Percentiles rank a stretch among this genome's conserved stretches.
phyloP scores from a whole-genome alignment of 2,113 vertebrate genomes.

The Crotalus tigris region DNA sequence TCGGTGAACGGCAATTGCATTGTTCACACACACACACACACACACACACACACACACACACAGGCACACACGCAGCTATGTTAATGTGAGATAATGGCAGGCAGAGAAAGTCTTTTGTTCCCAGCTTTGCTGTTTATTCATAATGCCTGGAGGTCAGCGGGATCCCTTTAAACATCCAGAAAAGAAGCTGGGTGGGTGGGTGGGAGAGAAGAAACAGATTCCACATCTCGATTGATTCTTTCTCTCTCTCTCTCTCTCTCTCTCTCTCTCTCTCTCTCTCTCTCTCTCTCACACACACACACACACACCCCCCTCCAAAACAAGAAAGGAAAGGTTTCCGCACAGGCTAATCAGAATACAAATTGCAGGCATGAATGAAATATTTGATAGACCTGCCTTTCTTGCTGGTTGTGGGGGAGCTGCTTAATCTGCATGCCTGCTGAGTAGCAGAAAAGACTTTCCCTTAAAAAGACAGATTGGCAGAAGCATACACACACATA shows the following conservation, averaged over 20 bases:
- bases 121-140: conserved; percentile 70
- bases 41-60: too few relatives aligned
- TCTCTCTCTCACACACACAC: too few relatives aligned
- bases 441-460: conserved; percentile 5
- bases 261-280: background rate
- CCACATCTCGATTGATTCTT: conserved; percentile 35
- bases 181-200: conserved; percentile 46
- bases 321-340: conserved; percentile 43
- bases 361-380: conserved; percentile 47
- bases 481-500: too few relatives aligned
- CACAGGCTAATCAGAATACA: conserved; percentile 58
- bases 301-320: conserved; percentile 26
- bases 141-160: conserved; percentile 67
- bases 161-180: conserved; percentile 63
- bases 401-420: conserved; percentile 43
- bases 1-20: conserved; percentile 65
- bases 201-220: conserved; percentile 43
- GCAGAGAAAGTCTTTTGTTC: conserved; percentile 69
- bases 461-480: background rate
- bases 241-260: too few relatives aligned
- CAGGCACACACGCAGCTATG: conserved; percentile 57
- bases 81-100: conserved; percentile 71
- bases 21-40: conserved; percentile 51
- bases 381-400: conserved; percentile 51
- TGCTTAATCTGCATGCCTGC: conserved; percentile 53